These are phyloP conservation scores for Gisinianus flammeolus DNA, from an alignment of 2,888 invertebrate species.

Conservation along the genomic window DNA sequence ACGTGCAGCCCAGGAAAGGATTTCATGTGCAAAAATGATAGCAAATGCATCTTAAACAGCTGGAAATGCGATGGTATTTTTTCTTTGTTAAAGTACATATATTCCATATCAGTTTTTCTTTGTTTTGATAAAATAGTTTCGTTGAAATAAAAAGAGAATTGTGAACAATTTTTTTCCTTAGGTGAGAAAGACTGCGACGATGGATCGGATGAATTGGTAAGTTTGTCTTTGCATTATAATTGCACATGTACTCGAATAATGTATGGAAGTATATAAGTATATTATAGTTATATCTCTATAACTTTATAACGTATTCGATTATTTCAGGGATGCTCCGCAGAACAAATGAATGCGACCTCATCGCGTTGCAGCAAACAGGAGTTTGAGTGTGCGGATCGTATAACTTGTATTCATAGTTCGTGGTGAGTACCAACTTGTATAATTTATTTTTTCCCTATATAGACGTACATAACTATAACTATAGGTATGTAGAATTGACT, in stretches of 20 bases:
- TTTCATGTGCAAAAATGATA: slow-evolving; percentile 75
- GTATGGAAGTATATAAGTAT: background rate
- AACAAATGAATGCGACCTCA: slow-evolving; percentile 60
- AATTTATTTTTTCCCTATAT: too few species aligned
- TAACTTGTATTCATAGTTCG: slow-evolving; percentile 78
- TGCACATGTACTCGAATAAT: too few species aligned
- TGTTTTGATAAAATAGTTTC: too few species aligned
- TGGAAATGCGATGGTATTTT: slow-evolving; percentile 77
- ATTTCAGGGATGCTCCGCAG: slow-evolving; percentile 69
- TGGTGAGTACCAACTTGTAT: slow-evolving; percentile 68
- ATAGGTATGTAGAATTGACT: too few species aligned
- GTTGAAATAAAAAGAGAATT: too few species aligned
- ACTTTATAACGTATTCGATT: background rate
- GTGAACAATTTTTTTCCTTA: too few species aligned
- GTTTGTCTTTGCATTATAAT: too few species aligned
- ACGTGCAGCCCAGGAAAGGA: slow-evolving; percentile 74
- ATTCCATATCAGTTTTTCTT: background rate
- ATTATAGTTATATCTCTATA: background rate
- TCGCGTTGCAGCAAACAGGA: slow-evolving; percentile 74
- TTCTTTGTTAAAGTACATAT: background rate
- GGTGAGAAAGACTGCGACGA: slow-evolving; percentile 80
- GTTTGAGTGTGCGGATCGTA: slow-evolving; percentile 78
- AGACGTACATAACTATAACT: too few species aligned
- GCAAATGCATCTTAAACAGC: slow-evolving; percentile 73
- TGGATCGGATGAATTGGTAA: slow-evolving; percentile 78